phyloP scores from a whole-genome alignment of 2,797 vertebrate species.

The Diceros bicornis region DNA sequence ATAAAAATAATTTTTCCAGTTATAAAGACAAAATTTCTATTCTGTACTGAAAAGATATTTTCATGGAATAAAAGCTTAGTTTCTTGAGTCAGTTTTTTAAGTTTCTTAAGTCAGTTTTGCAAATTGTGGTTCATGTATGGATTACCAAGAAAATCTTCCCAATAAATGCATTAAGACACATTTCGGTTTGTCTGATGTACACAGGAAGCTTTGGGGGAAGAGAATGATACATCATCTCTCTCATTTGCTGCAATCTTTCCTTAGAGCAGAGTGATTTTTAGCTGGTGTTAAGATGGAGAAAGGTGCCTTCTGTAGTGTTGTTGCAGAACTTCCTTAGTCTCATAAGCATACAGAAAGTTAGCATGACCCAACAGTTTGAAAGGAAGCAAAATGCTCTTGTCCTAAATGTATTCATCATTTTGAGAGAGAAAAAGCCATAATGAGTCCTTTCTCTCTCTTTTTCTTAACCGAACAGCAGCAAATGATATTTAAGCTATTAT shows the following conservation, averaged over 20 bases:
- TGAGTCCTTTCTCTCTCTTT: slow-evolving; percentile 4
- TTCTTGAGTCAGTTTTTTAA: not conserved
- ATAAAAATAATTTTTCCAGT: not conserved
- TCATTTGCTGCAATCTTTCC: not conserved
- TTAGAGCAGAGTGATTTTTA: not conserved
- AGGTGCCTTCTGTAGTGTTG: not conserved
- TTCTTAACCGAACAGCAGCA: slow-evolving; percentile 57
- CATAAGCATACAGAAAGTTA: slow-evolving; percentile 20
- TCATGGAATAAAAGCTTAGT: not conserved
- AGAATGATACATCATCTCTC: not conserved
- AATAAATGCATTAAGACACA: not conserved
- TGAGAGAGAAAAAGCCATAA: slow-evolving; percentile 59
- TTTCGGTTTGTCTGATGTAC: not conserved
- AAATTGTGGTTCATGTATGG: not conserved
- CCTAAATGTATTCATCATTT: slow-evolving; percentile 67
- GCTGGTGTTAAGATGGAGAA: not conserved
- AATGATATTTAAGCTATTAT: slow-evolving; percentile 40
- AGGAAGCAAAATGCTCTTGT: slow-evolving; percentile 66
- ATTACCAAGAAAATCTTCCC: not conserved
- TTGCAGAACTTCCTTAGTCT: not conserved
- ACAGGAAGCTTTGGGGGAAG: not conserved
- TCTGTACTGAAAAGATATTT: not conserved
- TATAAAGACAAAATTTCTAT: not conserved
- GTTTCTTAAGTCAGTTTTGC: not conserved
- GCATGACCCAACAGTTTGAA: not conserved